These are phyloP conservation scores for Bergia sp. DNA, from an alignment of 92 coral and sea anemone genomes.

Conservation along the genomic window DNA sequence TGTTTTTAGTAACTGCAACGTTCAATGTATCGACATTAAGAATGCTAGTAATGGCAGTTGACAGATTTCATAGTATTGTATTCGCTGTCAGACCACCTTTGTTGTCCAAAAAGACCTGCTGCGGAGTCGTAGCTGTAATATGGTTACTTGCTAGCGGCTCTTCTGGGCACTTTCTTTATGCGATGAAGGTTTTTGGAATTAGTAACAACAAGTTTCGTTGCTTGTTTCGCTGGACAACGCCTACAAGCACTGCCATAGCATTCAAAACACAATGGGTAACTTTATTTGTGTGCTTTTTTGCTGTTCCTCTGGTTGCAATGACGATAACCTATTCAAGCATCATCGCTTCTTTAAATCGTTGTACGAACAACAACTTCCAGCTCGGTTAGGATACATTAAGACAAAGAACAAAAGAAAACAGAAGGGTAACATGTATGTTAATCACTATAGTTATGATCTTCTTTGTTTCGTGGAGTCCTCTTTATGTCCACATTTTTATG, in stretches of 20 bases:
- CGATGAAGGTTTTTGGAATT: neutral
- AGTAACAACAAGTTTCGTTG: neutral
- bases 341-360: slow-evolving; percentile 10
- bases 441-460: neutral
- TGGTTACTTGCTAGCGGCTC: slow-evolving; percentile 9
- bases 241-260: neutral
- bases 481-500: neutral
- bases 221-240: neutral
- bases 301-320: slow-evolving; percentile 11
- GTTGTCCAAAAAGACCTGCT: neutral
- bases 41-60: slow-evolving; percentile 21
- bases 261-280: slow-evolving; percentile 1
- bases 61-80: slow-evolving; percentile 27
- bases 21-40: slow-evolving; percentile 25
- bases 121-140: neutral
- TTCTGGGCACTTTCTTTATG: neutral
- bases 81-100: slow-evolving; percentile 13
- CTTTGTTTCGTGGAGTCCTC: slow-evolving; percentile 24
- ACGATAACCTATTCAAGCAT: neutral
- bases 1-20: slow-evolving; percentile 14
- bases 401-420: slow-evolving; percentile 24
- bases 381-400: neutral
- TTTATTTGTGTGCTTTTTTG: neutral
- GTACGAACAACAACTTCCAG: slow-evolving; percentile 1
- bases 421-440: slow-evolving; percentile 20